A percentile compares a stretch with the other conserved stretches of the same genome.
Evolutionary conservation across 2,888 invertebrate genomes (phyloP).

Genomic region (Hedya salicella): DNA sequence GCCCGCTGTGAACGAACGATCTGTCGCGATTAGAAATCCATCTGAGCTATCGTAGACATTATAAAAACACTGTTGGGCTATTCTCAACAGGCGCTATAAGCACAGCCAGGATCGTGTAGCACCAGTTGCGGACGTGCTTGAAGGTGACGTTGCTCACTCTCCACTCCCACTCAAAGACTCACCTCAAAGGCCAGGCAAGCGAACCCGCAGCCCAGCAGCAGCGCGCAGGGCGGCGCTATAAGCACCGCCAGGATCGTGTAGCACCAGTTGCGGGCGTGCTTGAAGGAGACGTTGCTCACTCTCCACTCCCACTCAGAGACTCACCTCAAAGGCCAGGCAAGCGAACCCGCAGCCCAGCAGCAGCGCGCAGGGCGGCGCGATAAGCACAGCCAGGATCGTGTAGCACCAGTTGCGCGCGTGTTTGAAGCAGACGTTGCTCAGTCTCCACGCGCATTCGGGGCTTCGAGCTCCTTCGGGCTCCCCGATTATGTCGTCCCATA

Average conservation of each 20-base stretch:
- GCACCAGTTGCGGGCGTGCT: slow-evolving; percentile 87
- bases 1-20: no score
- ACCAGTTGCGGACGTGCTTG: slow-evolving; percentile 86
- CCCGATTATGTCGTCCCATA: slow-evolving; percentile 89
- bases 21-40: no score
- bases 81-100: no score
- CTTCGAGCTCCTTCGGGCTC: slow-evolving; percentile 89
- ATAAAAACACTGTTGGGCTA: no score
- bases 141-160: slow-evolving; percentile 87
- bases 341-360: slow-evolving; percentile 88
- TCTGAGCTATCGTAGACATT: no score
- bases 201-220: slow-evolving; percentile 87
- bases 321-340: slow-evolving; percentile 89
- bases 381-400: slow-evolving; percentile 87
- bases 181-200: slow-evolving; percentile 90
- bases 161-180: slow-evolving; percentile 86
- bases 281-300: slow-evolving; percentile 87
- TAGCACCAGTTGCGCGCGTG: slow-evolving; percentile 88
- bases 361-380: slow-evolving; percentile 88
- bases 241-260: slow-evolving; percentile 88
- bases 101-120: slow-evolving; percentile 88
- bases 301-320: slow-evolving; percentile 87
- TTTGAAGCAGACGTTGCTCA: slow-evolving; percentile 87
- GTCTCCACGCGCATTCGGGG: slow-evolving; percentile 89
- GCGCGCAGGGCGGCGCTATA: slow-evolving; percentile 88